phyloP scores from a whole-genome alignment of 1,140 invertebrate species.

The Araneus ventricosus region DNA sequence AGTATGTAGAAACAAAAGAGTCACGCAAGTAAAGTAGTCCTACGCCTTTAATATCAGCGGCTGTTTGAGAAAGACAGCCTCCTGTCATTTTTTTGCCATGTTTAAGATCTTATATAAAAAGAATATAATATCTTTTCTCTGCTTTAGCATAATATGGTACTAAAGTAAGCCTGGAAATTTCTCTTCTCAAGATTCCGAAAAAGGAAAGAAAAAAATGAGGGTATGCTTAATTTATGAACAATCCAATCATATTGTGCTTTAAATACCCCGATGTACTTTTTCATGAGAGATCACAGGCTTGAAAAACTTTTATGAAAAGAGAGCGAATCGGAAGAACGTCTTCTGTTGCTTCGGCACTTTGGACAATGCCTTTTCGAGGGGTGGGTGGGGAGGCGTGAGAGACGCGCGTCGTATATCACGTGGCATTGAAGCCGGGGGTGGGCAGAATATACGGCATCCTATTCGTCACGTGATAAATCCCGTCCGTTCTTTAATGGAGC shows the following conservation, averaged over 20 bases:
- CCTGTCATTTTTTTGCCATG: too few species aligned
- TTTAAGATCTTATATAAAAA: too few species aligned
- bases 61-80: too few species aligned
- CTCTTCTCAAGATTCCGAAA: too few species aligned
- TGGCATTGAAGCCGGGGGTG: conserved; percentile 51
- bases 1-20: too few species aligned
- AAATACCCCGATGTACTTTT: background rate
- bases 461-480: conserved; percentile 74
- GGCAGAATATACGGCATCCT: conserved; percentile 62
- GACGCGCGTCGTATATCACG: conserved; percentile 42
- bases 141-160: too few species aligned
- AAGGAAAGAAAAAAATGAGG: background rate
- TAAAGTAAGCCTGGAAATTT: too few species aligned
- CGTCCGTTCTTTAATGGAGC: conserved; percentile 73
- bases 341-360: conserved; percentile 20
- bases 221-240: background rate
- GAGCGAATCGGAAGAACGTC: background rate
- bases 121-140: too few species aligned
- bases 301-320: conserved; percentile 20
- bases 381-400: background rate
- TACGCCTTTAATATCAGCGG: too few species aligned
- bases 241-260: background rate
- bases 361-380: background rate
- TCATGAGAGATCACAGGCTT: conserved; percentile 1
- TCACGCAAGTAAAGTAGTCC: too few species aligned